These are phyloP conservation scores for Acronicta leporina DNA, from an alignment of 2,888 invertebrate species.

Conservation along the genomic window DNA sequence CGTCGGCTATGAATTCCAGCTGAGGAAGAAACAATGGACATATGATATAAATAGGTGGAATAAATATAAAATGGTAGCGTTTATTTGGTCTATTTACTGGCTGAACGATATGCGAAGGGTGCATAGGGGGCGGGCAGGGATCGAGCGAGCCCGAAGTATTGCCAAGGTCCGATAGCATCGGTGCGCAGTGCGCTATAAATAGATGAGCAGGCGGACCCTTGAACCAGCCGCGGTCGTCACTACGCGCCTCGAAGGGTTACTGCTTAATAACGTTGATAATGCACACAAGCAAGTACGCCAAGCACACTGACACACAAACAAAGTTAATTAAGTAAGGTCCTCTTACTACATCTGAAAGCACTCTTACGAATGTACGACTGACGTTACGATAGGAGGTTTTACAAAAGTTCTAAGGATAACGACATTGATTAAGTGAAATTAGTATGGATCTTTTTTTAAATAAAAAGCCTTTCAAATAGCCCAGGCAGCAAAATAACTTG, in stretches of 20 bases:
- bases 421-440: constrained; percentile 21
- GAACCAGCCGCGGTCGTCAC: constrained; percentile 84
- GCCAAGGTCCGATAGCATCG: constrained; percentile 82
- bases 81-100: constrained; percentile 84
- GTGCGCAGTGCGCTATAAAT: constrained; percentile 83
- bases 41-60: constrained; percentile 85
- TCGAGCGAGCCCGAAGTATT: constrained; percentile 77
- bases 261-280: constrained; percentile 55
- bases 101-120: constrained; percentile 83
- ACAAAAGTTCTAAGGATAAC: constrained; percentile 4
- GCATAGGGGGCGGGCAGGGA: constrained; percentile 82
- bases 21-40: constrained; percentile 83
- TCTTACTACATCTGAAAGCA: no score
- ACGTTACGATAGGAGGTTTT: background rate
- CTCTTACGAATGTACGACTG: background rate
- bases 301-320: constrained; percentile 3
- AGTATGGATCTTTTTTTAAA: constrained; percentile 1
- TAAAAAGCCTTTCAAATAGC: constrained; percentile 14
- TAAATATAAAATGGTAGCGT: constrained; percentile 80
- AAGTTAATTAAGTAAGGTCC: constrained; percentile 23
- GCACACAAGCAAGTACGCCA: constrained; percentile 18
- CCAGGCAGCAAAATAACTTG: constrained; percentile 24
- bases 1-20: constrained; percentile 80
- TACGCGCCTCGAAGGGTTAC: constrained; percentile 72
- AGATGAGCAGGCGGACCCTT: constrained; percentile 84